These are phyloP conservation scores for Genyomyrus donnyi DNA, from an alignment of 2,113 vertebrate species.

Conservation along the genomic window DNA sequence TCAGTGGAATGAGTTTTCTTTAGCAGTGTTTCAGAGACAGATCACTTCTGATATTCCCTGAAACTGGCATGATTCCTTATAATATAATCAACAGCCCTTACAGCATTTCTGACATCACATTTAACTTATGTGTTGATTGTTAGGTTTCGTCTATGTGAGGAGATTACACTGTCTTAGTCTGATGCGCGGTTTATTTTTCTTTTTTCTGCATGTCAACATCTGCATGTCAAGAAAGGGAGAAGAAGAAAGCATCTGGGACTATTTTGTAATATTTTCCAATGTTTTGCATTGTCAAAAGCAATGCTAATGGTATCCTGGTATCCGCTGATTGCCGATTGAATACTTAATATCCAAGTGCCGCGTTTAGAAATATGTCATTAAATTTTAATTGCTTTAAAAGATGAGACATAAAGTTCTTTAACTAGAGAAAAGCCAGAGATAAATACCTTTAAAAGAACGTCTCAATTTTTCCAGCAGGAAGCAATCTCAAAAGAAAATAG, in stretches of 20 bases:
- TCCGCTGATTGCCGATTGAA: background rate
- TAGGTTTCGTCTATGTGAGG: background rate
- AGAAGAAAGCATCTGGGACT: background rate
- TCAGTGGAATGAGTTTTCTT: background rate
- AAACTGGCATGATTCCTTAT: background rate
- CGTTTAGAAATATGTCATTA: background rate
- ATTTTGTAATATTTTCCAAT: slow-evolving; percentile 10
- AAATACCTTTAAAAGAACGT: background rate
- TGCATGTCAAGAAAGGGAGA: background rate
- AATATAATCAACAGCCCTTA: background rate
- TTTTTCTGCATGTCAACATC: slow-evolving; percentile 4
- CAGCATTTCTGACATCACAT: slow-evolving; percentile 12
- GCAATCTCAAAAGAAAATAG: background rate
- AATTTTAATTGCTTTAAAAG: background rate
- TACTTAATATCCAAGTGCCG: background rate
- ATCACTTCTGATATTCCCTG: background rate
- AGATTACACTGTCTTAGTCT: background rate
- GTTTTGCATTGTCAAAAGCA: background rate
- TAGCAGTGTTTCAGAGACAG: background rate
- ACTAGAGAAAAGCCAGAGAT: background rate
- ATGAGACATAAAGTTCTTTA: background rate
- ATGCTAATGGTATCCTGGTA: background rate
- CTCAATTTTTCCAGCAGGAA: background rate
- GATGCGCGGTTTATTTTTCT: background rate
- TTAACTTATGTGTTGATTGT: slow-evolving; percentile 14